Evolutionary conservation across 1,140 invertebrate genomes (phyloP), one percentile per base, ranked within the genome.

Genomic region (Psix sp.): DNA sequence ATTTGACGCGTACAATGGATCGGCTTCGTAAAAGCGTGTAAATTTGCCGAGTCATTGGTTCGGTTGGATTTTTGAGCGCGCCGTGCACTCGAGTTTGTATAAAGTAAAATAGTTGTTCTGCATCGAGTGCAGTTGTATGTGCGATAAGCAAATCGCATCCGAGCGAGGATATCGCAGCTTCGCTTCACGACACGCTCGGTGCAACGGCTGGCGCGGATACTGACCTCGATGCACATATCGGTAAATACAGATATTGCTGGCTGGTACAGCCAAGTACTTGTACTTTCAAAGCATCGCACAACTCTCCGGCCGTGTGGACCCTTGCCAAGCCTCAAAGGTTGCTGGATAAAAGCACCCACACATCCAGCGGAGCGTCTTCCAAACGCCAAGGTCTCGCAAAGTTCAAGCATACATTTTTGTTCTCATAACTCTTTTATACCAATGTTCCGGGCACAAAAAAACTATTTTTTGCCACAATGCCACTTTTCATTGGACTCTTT

Each of bases 241-340:
- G 51, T 72, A 65, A 72, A 65, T 72, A 72, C 38, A 62, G 68
- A 63, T 63, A 71, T 59, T 57, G 56, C 63, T 63, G 46, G 49
- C 35, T 36, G 48, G 39, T 40, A 40, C 39, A 59, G 39, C 31
- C 36, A 39, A 65, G 59, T 52, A 65, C 59, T 65, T 59, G 68
- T 72, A 72, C 67, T 63, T 68, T 67, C 67, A 57, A 65, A 62
- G 67, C 72, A 72, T 67, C 67, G 74, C 40, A 38, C 11, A 43
- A 57, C 68, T 68, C 67, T 57, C 52, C 59, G 62, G 48, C 43
- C 63, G 65, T 71, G 75, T 77, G 70, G 75, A 77, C 65, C 54
- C 71, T 77, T 77, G 75, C 71, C 75, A 77, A 77, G 62, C 67
- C 66, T 77, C 70, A 63, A 74, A 60, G 56, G 43, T 66, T 68